A percentile compares a stretch with the other conserved stretches of the same genome.
phyloP scores from a whole-genome alignment of 2,113 vertebrate genomes.

The Oenanthe oenanthe region DNA sequence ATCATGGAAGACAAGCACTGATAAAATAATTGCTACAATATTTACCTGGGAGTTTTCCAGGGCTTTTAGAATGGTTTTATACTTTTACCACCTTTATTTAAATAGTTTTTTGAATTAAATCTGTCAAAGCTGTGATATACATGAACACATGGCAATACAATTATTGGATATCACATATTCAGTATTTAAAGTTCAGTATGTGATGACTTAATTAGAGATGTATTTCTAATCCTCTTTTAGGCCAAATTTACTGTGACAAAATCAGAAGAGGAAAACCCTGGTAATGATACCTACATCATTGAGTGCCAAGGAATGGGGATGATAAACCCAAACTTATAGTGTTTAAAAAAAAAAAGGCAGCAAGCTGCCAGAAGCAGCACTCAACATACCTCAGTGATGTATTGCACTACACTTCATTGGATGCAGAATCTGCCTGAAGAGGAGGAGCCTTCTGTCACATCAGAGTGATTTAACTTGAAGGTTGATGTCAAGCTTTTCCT shows the following conservation, averaged over 20 bases:
- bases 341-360: background rate
- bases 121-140: background rate
- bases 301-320: constrained; percentile 91
- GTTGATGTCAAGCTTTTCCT: background rate
- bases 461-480: background rate
- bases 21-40: background rate
- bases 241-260: constrained; percentile 92
- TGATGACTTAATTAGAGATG: background rate
- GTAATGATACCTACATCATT: constrained; percentile 83
- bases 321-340: constrained; percentile 79
- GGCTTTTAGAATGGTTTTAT: background rate
- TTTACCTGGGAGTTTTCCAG: background rate
- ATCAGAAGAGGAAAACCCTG: constrained; percentile 81
- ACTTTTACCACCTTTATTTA: background rate
- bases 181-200: background rate
- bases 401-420: constrained; percentile 10
- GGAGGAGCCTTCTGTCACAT: background rate
- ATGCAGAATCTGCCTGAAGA: background rate
- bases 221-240: constrained; percentile 71
- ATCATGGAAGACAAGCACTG: background rate
- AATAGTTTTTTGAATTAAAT: background rate
- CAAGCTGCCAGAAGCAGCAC: background rate
- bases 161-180: background rate
- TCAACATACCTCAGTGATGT: constrained; percentile 26
- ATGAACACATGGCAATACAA: background rate